Evolutionary conservation across 2,113 vertebrate genomes (phyloP).

Genomic region (Pimephales promelas): DNA sequence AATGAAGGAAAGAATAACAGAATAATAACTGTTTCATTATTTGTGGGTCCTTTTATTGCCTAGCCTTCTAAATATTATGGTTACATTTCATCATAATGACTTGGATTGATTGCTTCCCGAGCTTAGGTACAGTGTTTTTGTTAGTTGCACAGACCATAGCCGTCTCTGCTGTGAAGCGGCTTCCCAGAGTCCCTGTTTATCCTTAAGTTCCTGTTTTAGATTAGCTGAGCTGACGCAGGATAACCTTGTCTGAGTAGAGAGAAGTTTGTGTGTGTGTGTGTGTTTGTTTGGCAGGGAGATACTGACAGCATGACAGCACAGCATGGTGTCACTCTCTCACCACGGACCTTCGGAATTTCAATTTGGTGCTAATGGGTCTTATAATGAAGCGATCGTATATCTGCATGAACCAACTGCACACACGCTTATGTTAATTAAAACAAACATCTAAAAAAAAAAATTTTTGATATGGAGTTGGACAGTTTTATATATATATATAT

Average conservation of each 20-base stretch:
- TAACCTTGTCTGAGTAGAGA: constrained; percentile 46
- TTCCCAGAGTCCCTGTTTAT: constrained; percentile 47
- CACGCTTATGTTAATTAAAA: background rate
- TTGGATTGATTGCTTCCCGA: background rate
- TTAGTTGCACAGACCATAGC: background rate
- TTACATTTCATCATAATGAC: constrained; percentile 17
- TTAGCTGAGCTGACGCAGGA: constrained; percentile 44
- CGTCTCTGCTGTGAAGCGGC: constrained; percentile 31
- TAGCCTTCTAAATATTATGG: constrained; percentile 12
- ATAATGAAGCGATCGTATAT: background rate
- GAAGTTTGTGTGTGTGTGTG: constrained; percentile 14
- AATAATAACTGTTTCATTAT: background rate
- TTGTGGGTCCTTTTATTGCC: background rate
- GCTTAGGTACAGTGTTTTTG: too few species aligned
- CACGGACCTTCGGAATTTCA: constrained; percentile 12
- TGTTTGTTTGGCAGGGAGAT: constrained; percentile 39
- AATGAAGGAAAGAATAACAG: background rate
- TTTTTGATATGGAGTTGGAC: background rate
- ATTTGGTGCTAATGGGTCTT: constrained; percentile 26
- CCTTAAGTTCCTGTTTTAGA: constrained; percentile 55
- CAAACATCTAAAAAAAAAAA: background rate
- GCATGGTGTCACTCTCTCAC: background rate
- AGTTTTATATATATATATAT: too few species aligned
- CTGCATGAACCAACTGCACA: background rate
- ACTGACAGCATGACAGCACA: constrained; percentile 1